Base-by-base conservation (phyloP, 1,140 invertebrate genomes). In the Littorina saxatilis region DNA sequence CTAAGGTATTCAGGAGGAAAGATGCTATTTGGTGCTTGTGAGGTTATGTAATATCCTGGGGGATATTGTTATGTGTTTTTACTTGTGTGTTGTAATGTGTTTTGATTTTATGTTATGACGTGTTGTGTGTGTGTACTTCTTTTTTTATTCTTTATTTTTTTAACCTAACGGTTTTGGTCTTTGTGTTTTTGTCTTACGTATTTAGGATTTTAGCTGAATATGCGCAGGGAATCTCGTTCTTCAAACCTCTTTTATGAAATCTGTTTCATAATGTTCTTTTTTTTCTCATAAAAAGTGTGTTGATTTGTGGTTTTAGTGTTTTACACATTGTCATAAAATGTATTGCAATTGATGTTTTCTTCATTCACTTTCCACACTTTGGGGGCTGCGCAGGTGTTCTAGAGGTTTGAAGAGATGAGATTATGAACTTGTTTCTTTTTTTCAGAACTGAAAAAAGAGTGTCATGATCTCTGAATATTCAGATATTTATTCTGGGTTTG, bases 41-140 rank as follows among this genome's bases (percentile, higher is more conserved):
- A 87, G 86, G 85, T 83, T 87, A 87, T 86, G 81, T 82, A 78
- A 84, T 88, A 81, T 86, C 86, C 87, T 88, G 87, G 86, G 86
- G 70, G 50, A 29, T 81, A 74, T 75, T 75, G 32, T 35, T 23
- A 32, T 66, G 35, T 81, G 35, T 81, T 81, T 20, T 13, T 74
- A 20, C 50, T n/a, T 40, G 27, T 72, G 20, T 73, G n/a, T 5
- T 47, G 39, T 50, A 37, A 20, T 40, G 37, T 72, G 37, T 40
- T 72, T 39, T 40, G 68, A 5, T 13, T 20, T 20, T 40, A 35
- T 68, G 29, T 32, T n/a, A n/a, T n/a, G n/a, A n/a, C n/a, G n/a
- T n/a, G n/a, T n/a, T n/a, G n/a, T n/a, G n/a, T n/a, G 3, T 13
- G 40, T 20, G 17, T n/a, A 7, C 7, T 29, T n/a, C 5, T 20